These are phyloP conservation scores for Phaonia tiefii DNA, from an alignment of 2,888 invertebrate genomes.

Conservation along the genomic window DNA sequence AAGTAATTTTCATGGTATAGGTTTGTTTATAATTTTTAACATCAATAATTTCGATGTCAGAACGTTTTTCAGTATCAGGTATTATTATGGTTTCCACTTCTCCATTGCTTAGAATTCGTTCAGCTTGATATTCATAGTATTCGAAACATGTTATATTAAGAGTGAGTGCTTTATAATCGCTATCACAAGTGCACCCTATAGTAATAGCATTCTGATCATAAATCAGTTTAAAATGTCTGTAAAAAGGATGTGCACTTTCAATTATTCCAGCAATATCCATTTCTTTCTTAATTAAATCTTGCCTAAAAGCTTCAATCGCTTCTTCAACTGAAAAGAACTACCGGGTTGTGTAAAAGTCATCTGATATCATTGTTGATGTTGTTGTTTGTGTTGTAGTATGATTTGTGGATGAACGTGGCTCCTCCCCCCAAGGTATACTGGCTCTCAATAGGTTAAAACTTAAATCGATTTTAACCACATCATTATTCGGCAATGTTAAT, in stretches of 20 bases:
- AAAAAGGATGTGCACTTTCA: background rate
- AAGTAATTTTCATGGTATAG: constrained; percentile 33
- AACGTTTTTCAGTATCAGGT: background rate
- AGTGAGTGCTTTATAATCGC: no score
- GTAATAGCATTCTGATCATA: no score
- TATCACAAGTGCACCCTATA: no score
- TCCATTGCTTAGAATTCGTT: no score
- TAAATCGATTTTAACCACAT: constrained; percentile 21
- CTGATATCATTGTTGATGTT: background rate
- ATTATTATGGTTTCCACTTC: no score
- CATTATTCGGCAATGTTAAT: constrained; percentile 26
- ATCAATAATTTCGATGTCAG: constrained; percentile 21
- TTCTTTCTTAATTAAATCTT: constrained; percentile 40
- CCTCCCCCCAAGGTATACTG: no score
- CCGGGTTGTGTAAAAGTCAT: no score
- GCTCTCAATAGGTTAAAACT: constrained; percentile 12
- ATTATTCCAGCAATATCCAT: constrained; percentile 7
- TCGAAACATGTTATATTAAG: no score
- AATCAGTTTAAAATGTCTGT: no score
- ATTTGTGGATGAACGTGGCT: background rate
- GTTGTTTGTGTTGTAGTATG: no score
- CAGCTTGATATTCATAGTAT: no score
- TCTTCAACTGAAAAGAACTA: constrained; percentile 36
- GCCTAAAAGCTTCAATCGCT: constrained; percentile 31
- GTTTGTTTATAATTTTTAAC: constrained; percentile 31